Base-by-base conservation (phyloP, 35 echinoderm and acorn worm genomes). In the Heliocidaris tuberculata region DNA sequence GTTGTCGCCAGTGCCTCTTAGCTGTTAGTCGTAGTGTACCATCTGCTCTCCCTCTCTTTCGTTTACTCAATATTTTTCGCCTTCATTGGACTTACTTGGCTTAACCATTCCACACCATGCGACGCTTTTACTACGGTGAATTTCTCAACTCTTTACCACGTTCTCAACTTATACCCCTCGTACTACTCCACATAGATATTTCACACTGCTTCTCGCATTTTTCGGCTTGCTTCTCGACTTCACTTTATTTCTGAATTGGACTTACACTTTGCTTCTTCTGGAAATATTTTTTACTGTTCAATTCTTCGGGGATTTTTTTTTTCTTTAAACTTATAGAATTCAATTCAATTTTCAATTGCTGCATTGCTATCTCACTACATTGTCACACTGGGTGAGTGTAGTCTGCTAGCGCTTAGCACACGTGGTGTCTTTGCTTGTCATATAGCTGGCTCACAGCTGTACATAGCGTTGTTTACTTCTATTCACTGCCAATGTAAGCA, bases 71-170 rank as follows among this genome's bases (percentile, higher is more conserved):
- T 89, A 42, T 89, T 42, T 50, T 48, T 93, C 91, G 31, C 91
- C 50, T 30, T 93, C 47, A n/a, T 59, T 93, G 91, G 91, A 93
- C 15, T 93, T 93, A 93, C 91, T 49, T 52, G 91, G 91, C 50
- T 93, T 93, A 93, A 93, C 91, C 50, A 52, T 48, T 42, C 87
- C 5, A 47, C 91, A 93, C 9, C 31, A 93, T 93, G 91, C 48
- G 91, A n/a, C 48, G 91, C 17, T 93, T 93, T 48, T 93, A 93
- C 50, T 93, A 93, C 50, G 91, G 91, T 93, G 91, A 93, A 48
- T 93, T 93, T 93, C 47, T 48, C 12, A 59, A 16, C 91, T 93
- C 91, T 93, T 50, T n/a, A 4, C 50, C 48, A 59, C 27, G 32
- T 89, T 89, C 87, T 32, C 31, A 12, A 87, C 86, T 42, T 42